Evolutionary conservation across 2,888 invertebrate species (phyloP).

Genomic region (Shargacucullia verbasci): DNA sequence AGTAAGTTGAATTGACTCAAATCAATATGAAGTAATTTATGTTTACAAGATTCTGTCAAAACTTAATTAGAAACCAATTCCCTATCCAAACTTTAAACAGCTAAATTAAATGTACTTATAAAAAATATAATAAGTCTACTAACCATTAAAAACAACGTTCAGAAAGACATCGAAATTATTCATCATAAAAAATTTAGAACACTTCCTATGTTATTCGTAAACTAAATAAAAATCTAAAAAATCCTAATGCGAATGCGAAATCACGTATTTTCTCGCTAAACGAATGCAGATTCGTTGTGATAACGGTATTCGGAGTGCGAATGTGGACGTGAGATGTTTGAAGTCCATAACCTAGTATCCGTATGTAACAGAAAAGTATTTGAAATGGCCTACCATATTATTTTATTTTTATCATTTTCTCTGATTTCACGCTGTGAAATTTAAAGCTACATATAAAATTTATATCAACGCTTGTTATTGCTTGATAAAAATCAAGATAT

Average conservation of each 20-base stretch:
- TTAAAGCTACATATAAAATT: conserved; percentile 5
- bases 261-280: conserved; percentile 66
- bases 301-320: conserved; percentile 70
- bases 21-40: conserved; percentile 1
- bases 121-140: conserved; percentile 23
- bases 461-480: conserved; percentile 14
- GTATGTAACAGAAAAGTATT: conserved; percentile 46
- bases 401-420: conserved; percentile 40
- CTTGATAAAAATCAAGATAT: conserved; percentile 21
- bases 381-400: conserved; percentile 34
- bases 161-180: too few species aligned
- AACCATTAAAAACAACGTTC: too few species aligned
- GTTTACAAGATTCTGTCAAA: not conserved
- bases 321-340: conserved; percentile 73
- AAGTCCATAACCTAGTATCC: conserved; percentile 59
- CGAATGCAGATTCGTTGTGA: conserved; percentile 69
- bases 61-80: conserved; percentile 13
- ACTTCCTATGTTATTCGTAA: conserved; percentile 6
- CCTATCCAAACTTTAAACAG: conserved; percentile 3
- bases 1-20: conserved; percentile 9
- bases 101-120: conserved; percentile 8
- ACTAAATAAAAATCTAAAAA: conserved; percentile 41
- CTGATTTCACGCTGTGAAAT: conserved; percentile 40
- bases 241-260: conserved; percentile 48
- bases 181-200: not conserved